A percentile compares a stretch with the other conserved stretches of the same genome.
phyloP scores from a whole-genome alignment of 2,888 invertebrate genomes.

The Brassicogethes aeneus region DNA sequence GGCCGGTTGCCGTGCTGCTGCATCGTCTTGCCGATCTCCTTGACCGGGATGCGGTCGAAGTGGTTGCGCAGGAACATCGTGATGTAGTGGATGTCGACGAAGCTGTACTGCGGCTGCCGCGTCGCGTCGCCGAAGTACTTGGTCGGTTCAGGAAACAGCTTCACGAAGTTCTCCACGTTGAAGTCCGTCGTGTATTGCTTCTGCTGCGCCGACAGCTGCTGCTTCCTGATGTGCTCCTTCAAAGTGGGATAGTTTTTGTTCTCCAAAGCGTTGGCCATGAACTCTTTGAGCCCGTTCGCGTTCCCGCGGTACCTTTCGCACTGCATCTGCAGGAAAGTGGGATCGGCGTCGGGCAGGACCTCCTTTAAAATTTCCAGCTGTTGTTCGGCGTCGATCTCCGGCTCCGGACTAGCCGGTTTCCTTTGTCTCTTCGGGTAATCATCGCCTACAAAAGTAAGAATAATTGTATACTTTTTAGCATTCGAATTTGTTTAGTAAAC shows the following conservation, averaged over 20 bases:
- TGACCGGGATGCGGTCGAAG: conserved; percentile 15
- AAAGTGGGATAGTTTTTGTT: conserved; percentile 26
- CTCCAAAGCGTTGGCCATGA: conserved; percentile 23
- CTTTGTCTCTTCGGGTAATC: conserved; percentile 26
- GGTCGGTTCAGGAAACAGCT: conserved; percentile 41
- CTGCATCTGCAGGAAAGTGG: conserved; percentile 22
- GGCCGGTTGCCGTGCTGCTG: neutral
- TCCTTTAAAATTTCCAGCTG: conserved; percentile 26
- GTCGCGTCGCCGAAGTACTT: conserved; percentile 20
- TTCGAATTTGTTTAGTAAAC: no score
- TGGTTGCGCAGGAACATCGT: conserved; percentile 17
- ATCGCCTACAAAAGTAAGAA: conserved; percentile 2
- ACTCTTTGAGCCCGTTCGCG: conserved; percentile 18
- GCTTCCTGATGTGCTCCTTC: conserved; percentile 26
- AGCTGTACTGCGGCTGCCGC: conserved; percentile 9
- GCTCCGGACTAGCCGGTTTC: conserved; percentile 11
- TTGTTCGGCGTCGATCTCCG: conserved; percentile 22
- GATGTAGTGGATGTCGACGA: conserved; percentile 11
- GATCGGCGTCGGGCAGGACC: conserved; percentile 30
- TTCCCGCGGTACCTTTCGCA: conserved; percentile 19
- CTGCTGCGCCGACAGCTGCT: conserved; percentile 34
- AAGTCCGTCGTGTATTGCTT: conserved; percentile 41
- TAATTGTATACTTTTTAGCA: no score
- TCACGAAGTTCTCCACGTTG: conserved; percentile 37
- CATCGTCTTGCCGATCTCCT: conserved; percentile 3